These are phyloP conservation scores for Borostomias antarcticus DNA, from an alignment of 2,797 vertebrate genomes.

Conservation along the genomic window DNA sequence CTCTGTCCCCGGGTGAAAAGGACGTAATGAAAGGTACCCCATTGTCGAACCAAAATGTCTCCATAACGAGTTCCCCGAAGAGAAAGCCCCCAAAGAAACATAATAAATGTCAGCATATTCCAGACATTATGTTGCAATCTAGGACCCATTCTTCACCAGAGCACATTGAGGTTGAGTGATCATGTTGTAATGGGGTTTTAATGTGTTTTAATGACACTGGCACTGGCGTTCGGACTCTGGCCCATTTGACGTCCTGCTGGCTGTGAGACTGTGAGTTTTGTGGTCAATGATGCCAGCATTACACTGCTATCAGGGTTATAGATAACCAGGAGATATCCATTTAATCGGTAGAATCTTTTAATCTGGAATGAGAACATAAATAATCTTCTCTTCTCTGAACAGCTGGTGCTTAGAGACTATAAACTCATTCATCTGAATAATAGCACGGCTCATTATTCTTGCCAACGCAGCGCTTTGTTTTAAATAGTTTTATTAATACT, in stretches of 20 bases:
- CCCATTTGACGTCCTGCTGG: slow-evolving; percentile 44
- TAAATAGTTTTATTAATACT: background rate
- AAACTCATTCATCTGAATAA: background rate
- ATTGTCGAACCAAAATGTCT: slow-evolving; percentile 28
- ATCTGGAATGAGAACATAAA: background rate
- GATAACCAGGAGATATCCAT: slow-evolving; percentile 5
- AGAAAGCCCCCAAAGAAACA: slow-evolving; percentile 36
- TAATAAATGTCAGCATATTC: slow-evolving; percentile 42
- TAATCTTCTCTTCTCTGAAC: background rate
- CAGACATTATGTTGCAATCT: slow-evolving; percentile 41
- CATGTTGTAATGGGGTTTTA: slow-evolving; percentile 64
- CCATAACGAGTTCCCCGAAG: slow-evolving; percentile 17
- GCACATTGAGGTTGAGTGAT: slow-evolving; percentile 51
- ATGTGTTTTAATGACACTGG: slow-evolving; percentile 64
- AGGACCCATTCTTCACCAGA: slow-evolving; percentile 44
- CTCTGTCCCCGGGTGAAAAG: slow-evolving; percentile 10
- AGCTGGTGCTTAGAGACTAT: background rate
- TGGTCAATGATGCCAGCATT: slow-evolving; percentile 38
- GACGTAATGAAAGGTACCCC: slow-evolving; percentile 27
- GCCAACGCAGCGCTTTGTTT: background rate
- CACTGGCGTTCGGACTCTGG: slow-evolving; percentile 41
- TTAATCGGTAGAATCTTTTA: background rate
- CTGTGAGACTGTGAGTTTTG: slow-evolving; percentile 37
- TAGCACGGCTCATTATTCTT: background rate
- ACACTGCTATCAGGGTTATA: slow-evolving; percentile 24